Percentiles rank a stretch among this genome's conserved stretches.
phyloP scores from a whole-genome alignment of 37 sponge, comb jelly and placozoan species.

The Cladorhizidae sp. region DNA sequence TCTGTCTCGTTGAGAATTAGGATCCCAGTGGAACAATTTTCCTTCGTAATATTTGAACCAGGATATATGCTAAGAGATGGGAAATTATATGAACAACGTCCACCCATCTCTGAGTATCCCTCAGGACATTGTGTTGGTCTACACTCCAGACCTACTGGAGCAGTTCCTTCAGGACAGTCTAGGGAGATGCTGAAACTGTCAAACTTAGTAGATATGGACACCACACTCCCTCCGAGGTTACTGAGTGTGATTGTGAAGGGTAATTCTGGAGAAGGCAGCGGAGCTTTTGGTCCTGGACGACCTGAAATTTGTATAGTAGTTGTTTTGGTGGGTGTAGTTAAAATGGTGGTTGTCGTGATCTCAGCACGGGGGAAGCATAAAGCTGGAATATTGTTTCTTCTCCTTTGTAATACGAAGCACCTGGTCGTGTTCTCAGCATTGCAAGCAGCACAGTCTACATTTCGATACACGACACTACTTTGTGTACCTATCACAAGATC shows the following conservation, averaged over 20 bases:
- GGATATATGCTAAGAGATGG: conserved; percentile 7
- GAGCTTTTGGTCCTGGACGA: too few species aligned
- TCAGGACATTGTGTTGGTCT: conserved; percentile 17
- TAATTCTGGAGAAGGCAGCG: too few species aligned
- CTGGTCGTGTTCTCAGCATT: neutral
- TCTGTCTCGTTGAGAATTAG: conserved; percentile 23
- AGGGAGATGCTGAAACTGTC: neutral
- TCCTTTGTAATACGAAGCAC: neutral
- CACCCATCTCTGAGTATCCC: neutral
- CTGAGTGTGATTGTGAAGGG: conserved; percentile 24
- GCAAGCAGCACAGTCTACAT: conserved; percentile 12
- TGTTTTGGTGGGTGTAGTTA: too few species aligned
- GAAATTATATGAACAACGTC: conserved; percentile 10
- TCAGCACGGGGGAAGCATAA: neutral
- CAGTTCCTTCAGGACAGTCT: neutral
- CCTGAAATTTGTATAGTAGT: too few species aligned
- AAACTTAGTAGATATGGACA: neutral
- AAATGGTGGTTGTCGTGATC: too few species aligned
- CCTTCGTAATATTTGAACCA: neutral
- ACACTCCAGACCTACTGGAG: conserved; percentile 17
- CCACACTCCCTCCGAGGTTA: conserved; percentile 10
- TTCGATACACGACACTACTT: neutral
- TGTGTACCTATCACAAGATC: neutral
- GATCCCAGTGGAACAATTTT: conserved; percentile 13
- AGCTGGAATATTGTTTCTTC: neutral